Conservation (phyloP, 2,113 vertebrate genomes). For the Brachirus orientalis region DNA sequence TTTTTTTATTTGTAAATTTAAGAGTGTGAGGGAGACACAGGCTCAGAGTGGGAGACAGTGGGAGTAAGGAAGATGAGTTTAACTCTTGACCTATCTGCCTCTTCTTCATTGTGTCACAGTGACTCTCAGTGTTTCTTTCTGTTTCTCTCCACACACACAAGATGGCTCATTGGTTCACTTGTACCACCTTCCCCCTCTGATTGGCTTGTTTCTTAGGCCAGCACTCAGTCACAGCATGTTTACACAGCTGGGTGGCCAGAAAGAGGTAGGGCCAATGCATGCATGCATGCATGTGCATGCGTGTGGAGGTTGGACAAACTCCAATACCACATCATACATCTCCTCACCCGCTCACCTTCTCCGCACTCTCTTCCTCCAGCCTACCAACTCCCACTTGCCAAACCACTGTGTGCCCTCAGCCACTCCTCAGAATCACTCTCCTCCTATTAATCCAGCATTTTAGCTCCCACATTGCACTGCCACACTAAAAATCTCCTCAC, state of each 20-base stretch:
- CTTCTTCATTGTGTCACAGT: slow-evolving; percentile 58
- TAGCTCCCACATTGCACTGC: slow-evolving; percentile 15
- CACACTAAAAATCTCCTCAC: slow-evolving; percentile 42
- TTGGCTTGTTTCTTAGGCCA: slow-evolving; percentile 38
- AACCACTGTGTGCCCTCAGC: slow-evolving; percentile 41
- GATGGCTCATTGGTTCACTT: slow-evolving; percentile 52
- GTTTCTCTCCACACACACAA: slow-evolving; percentile 47
- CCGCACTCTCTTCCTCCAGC: slow-evolving; percentile 8
- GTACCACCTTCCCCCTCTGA: slow-evolving; percentile 43
- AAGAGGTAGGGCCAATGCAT: slow-evolving; percentile 52
- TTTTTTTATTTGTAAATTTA: slow-evolving; percentile 8
- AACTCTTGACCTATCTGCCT: slow-evolving; percentile 65
- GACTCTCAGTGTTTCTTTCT: slow-evolving; percentile 25
- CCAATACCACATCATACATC: slow-evolving; percentile 73
- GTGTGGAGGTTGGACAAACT: slow-evolving; percentile 49
- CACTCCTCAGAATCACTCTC: slow-evolving; percentile 28
- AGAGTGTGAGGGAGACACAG: slow-evolving; percentile 22
- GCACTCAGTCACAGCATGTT: slow-evolving; percentile 49
- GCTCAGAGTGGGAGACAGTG: slow-evolving; percentile 27
- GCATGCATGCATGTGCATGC: slow-evolving; percentile 17
- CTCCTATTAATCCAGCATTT: slow-evolving; percentile 43
- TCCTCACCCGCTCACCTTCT: slow-evolving; percentile 13
- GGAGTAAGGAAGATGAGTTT: slow-evolving; percentile 70
- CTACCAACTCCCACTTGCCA: slow-evolving; percentile 28
- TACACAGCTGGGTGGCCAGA: slow-evolving; percentile 66